Conservation (phyloP, 2,797 vertebrate genomes). For the Anguilla megastoma region DNA sequence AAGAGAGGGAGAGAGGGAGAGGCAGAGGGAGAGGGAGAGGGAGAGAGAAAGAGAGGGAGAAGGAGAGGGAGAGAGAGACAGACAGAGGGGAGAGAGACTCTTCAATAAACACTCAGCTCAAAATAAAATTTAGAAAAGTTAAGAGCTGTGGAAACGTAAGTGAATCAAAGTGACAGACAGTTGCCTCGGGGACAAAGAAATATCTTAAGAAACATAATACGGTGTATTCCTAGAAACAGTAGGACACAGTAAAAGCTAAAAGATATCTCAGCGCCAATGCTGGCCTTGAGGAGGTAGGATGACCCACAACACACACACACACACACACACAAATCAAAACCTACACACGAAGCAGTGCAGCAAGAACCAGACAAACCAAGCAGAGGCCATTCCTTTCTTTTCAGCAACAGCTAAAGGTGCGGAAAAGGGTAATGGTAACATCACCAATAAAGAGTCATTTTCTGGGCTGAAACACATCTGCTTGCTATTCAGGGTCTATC, state of each 20-base stretch:
- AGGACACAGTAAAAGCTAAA: not conserved
- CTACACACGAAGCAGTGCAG: not conserved
- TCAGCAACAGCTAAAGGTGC: not conserved
- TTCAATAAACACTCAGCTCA: not conserved
- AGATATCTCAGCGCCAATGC: not conserved
- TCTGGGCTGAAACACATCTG: not conserved
- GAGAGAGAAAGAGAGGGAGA: not conserved
- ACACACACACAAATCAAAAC: not conserved
- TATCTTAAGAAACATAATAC: not conserved
- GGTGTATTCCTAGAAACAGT: slow-evolving; percentile 2
- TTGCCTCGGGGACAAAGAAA: not conserved
- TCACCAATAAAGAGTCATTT: not conserved
- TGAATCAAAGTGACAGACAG: slow-evolving; percentile 23
- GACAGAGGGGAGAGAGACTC: not conserved
- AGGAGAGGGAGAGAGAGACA: not conserved
- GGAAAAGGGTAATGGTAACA: not conserved
- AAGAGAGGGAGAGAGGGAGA: not conserved
- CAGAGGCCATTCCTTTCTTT: not conserved
- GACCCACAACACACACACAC: not conserved
- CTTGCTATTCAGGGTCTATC: not conserved
- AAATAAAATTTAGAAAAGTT: not conserved
- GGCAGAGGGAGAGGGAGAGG: not conserved
- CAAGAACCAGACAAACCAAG: not conserved
- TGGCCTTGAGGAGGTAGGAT: not conserved
- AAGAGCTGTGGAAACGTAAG: not conserved